Evolutionary conservation across 2,797 vertebrate genomes (phyloP).

Genomic region (Platalea minor): DNA sequence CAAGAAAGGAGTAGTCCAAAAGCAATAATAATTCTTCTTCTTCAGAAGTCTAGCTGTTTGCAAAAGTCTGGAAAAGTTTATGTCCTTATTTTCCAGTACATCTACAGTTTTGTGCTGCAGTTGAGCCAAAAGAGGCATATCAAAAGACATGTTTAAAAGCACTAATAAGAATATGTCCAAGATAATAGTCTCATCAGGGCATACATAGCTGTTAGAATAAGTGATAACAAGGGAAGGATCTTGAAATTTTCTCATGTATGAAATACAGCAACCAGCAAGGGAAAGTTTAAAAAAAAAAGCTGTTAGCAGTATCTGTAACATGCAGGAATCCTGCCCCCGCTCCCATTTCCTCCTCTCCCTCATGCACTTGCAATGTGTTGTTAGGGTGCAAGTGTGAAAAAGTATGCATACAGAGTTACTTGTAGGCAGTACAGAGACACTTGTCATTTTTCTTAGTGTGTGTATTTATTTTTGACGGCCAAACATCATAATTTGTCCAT

Average conservation of each 20-base stretch:
- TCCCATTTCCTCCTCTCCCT: background rate
- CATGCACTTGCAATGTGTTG: background rate
- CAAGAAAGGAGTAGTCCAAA: constrained; percentile 12
- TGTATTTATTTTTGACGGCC: background rate
- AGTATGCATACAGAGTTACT: background rate
- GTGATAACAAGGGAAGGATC: constrained; percentile 17
- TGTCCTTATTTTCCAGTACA: background rate
- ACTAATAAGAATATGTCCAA: background rate
- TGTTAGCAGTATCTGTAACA: background rate
- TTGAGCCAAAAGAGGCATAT: background rate
- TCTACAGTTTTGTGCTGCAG: background rate
- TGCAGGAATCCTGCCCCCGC: background rate
- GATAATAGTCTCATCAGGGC: background rate
- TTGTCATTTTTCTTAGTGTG: background rate
- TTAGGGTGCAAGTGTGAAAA: constrained; percentile 16
- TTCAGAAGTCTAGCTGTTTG: constrained; percentile 4
- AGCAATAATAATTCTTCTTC: constrained; percentile 44
- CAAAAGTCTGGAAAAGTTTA: constrained; percentile 24
- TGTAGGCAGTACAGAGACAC: background rate
- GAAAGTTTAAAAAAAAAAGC: background rate
- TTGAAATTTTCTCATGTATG: background rate
- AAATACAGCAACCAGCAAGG: constrained; percentile 8
- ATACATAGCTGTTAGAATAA: background rate
- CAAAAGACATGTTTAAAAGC: background rate
- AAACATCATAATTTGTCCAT: background rate